These are phyloP conservation scores for Spodoptera picta DNA, from an alignment of 2,888 invertebrate genomes.

Conservation along the genomic window DNA sequence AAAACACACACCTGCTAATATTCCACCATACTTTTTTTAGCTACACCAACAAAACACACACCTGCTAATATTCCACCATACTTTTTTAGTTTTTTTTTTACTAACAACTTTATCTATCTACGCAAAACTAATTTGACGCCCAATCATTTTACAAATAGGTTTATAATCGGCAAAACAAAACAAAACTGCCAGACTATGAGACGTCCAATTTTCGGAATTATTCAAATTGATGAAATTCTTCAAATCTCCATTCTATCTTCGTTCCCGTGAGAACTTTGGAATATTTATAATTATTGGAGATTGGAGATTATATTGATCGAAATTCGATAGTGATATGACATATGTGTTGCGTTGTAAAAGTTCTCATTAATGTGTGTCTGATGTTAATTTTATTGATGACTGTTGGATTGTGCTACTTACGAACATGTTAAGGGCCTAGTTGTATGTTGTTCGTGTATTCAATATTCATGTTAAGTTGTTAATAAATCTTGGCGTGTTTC, in stretches of 20 bases:
- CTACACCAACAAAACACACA: constrained; percentile 18
- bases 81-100: constrained; percentile 1
- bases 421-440: constrained; percentile 32
- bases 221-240: constrained; percentile 62
- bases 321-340: constrained; percentile 52
- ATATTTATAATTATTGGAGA: constrained; percentile 52
- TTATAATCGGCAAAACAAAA: constrained; percentile 53
- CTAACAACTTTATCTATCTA: constrained; percentile 13
- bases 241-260: constrained; percentile 24
- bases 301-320: constrained; percentile 47
- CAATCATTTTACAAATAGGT: constrained; percentile 51
- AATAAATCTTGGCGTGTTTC: no score
- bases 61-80: constrained; percentile 30
- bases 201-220: constrained; percentile 46
- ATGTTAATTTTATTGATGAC: constrained; percentile 36
- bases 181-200: constrained; percentile 30
- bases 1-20: constrained; percentile 30
- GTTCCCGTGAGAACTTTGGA: constrained; percentile 67
- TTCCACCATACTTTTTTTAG: constrained; percentile 21
- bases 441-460: no score
- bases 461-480: no score
- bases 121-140: constrained; percentile 40
- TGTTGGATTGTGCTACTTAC: constrained; percentile 41
- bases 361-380: constrained; percentile 37
- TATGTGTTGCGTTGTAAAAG: constrained; percentile 32